A percentile compares a stretch with the other conserved stretches of the same genome.
Conservation (phyloP, 2,888 invertebrate species). For the Stomorhina lunata region DNA sequence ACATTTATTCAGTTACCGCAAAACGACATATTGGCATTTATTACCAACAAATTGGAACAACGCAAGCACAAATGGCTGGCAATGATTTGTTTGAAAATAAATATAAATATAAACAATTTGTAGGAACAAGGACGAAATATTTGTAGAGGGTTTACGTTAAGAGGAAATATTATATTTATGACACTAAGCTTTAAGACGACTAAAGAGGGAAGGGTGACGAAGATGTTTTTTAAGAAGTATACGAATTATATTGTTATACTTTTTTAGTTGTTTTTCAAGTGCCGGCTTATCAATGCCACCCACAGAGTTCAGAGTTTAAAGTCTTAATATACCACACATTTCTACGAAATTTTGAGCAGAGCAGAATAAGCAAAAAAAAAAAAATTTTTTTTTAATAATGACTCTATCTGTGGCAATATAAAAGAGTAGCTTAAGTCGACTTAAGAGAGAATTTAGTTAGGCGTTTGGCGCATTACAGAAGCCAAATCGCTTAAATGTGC, state of each 20-base stretch:
- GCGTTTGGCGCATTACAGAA: too few species aligned
- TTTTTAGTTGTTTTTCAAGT: background rate
- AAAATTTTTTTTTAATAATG: background rate
- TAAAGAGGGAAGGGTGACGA: too few species aligned
- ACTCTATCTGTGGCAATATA: too few species aligned
- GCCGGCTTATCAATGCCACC: background rate
- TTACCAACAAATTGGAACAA: conserved; percentile 76
- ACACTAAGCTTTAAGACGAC: too few species aligned
- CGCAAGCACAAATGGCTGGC: conserved; percentile 26
- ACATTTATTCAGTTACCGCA: conserved; percentile 66
- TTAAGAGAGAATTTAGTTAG: too few species aligned
- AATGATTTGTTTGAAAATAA: conserved; percentile 72
- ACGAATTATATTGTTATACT: background rate
- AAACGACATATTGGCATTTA: conserved; percentile 75
- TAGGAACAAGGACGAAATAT: background rate
- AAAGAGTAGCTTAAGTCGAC: too few species aligned
- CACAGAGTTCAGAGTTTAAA: conserved; percentile 1
- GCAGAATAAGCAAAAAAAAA: background rate
- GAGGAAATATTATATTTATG: too few species aligned
- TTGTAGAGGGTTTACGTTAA: too few species aligned
- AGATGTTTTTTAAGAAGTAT: background rate
- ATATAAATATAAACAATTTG: conserved; percentile 45
- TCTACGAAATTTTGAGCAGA: background rate
- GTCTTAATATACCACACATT: background rate
- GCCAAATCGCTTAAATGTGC: too few species aligned